Evolutionary conservation across 2,888 invertebrate species (phyloP), one percentile per base, ranked within the genome.

Genomic region (Ptychoptera contaminata): DNA sequence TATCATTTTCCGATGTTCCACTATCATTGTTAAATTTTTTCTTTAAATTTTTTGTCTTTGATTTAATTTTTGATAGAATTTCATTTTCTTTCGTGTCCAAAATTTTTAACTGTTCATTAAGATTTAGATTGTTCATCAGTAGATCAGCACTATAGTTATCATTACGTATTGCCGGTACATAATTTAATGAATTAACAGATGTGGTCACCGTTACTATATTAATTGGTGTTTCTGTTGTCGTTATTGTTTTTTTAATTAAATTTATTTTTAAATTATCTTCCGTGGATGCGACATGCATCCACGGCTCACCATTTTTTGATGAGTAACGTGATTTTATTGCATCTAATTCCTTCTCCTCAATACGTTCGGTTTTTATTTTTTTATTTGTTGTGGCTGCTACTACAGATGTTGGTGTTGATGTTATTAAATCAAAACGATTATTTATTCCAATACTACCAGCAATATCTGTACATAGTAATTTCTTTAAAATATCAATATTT

Each of bases 401-500:
- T 16, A 15, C 6, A 32, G 37, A 11, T 10, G 16, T 12, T 41
- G 32, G 15, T 44, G 14, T 16, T 30, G 30, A 7, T 11, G 15
- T 2, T 11, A 2, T 12, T 15, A n/a, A 2, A n/a, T 12, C 12
- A 15, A 23, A 23, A 3, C 23, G 23, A 23, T 23, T 23, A 7
- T 7, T 23, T 5, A 7, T 23, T 5, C 23, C 23, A 23, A 4
- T 12, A 10, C 37, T n/a, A 16, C 44, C 31, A 40, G 46, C 14
- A 30, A 38, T 40, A 23, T 51, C 51, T 16, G 48, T 49, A 8
- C 63, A 60, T 0, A 65, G 56, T 1, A 65, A 49, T 46, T 63
- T 63, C 29, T 65, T 65, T 3, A 65, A 44, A 0, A 61, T 61
- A 36, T 57, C 56, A 30, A 65, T 59, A 49, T 65, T 65, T 42